Evolutionary conservation across 2,113 vertebrate species (phyloP), one percentile per base, ranked within the genome.

Genomic region (Andinoacara biseriatus): DNA sequence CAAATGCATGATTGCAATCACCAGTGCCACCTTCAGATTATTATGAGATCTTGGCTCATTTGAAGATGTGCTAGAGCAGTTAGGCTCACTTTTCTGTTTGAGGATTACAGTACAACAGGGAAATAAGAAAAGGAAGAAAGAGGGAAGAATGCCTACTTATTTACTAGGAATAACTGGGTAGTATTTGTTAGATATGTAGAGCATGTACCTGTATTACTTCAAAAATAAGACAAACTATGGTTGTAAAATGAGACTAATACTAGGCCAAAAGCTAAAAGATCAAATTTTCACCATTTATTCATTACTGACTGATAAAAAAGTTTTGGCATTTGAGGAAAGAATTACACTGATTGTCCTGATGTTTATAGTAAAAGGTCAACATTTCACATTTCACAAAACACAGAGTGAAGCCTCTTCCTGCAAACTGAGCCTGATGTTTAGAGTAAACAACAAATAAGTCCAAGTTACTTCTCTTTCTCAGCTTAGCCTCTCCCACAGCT

Each of bases 331-430:
- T 89, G 60, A 80, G 52, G 29, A 80, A 31, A 78, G 4, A 79
- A 72, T 77, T 33, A 56, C 69, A 62, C 60, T 76, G 69, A 87
- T 85, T 85, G 74, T 77, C 52, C 74, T 69, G 46, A 78, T 76
- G 77, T 29, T 43, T 81, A 58, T 5, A 75, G 67, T 74, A 60
- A 90, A 89, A 90, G 84, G 84, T 93, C 90, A 85, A 33, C 31
- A 52, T 88, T 81, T 80, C 69, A 74, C 76, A 80, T 84, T 85
- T 75, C 77, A 57, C 18, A 67, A 60, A 46, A 77, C 77, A 77
- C 83, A 86, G 74, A 38, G 74, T 81, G 60, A 86, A 26, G 52
- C 57, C 2, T 63, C 52, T 5, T 86, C 46, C 62, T 49, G 18
- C 54, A 89, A 81, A 86, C 76, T 81, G 75, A 76, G 83, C 59